phyloP scores from a whole-genome alignment of 2,888 invertebrate species.

The Trissonchulus latispiculum region DNA sequence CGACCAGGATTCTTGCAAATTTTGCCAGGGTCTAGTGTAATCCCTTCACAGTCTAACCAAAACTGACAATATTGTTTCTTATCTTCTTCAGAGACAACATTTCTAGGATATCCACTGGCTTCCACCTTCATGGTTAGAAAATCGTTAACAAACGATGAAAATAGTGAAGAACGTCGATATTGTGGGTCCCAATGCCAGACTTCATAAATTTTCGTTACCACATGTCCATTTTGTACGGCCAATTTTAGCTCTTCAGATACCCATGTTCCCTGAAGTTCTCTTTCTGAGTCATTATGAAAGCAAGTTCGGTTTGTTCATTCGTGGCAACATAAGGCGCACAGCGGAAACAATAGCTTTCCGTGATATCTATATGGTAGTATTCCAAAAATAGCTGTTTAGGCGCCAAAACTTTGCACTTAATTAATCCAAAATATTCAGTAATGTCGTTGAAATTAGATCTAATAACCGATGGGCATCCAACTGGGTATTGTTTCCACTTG shows the following conservation, averaged over 20 bases:
- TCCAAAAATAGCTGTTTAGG: slow-evolving; percentile 7
- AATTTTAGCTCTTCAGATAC: slow-evolving; percentile 31
- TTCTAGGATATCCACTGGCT: slow-evolving; percentile 30
- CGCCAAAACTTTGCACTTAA: not conserved
- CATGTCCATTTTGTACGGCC: not conserved
- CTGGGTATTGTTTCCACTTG: not conserved
- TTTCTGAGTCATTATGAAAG: not conserved
- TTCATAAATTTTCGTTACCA: slow-evolving; percentile 31
- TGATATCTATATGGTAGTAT: slow-evolving; percentile 29
- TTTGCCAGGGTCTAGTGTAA: slow-evolving; percentile 26
- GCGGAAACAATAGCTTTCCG: slow-evolving; percentile 32
- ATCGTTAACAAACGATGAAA: not conserved
- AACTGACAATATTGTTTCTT: slow-evolving; percentile 29
- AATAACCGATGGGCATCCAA: not conserved
- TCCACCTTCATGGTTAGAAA: not conserved
- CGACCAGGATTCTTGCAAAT: slow-evolving; percentile 5
- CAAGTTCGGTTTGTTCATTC: slow-evolving; percentile 23
- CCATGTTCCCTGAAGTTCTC: not conserved
- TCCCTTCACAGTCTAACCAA: slow-evolving; percentile 30
- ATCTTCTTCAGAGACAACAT: slow-evolving; percentile 29
- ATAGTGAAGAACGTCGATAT: not conserved
- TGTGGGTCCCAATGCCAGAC: slow-evolving; percentile 32
- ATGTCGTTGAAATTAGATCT: not conserved
- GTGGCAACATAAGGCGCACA: slow-evolving; percentile 33
- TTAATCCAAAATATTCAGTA: slow-evolving; percentile 15